Evolutionary conservation across 2,888 invertebrate genomes (phyloP).

Genomic region (Chloroclystis v-ata): DNA sequence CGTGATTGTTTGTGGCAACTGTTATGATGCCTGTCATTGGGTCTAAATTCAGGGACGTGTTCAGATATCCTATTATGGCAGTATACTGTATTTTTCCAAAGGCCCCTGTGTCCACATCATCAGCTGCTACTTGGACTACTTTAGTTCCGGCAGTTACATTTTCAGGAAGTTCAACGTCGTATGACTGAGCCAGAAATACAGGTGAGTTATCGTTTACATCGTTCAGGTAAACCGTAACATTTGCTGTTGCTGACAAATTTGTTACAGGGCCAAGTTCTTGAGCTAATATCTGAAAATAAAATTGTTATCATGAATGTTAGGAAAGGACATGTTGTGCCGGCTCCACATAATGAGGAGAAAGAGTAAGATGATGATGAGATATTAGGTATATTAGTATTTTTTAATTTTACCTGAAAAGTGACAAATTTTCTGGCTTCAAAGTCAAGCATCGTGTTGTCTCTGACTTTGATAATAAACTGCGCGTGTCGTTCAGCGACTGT

Average conservation of each 20-base stretch:
- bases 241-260: slow-evolving; percentile 84
- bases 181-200: slow-evolving; percentile 84
- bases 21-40: slow-evolving; percentile 87
- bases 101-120: slow-evolving; percentile 87
- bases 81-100: slow-evolving; percentile 89
- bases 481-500: slow-evolving; percentile 87
- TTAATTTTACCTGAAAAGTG: slow-evolving; percentile 81
- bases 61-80: slow-evolving; percentile 85
- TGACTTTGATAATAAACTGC: slow-evolving; percentile 89
- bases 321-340: too few species aligned
- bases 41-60: slow-evolving; percentile 88
- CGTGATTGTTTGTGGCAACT: slow-evolving; percentile 84
- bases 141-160: slow-evolving; percentile 86
- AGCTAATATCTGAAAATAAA: slow-evolving; percentile 81
- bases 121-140: slow-evolving; percentile 87
- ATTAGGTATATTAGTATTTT: not conserved
- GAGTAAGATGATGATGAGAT: too few species aligned
- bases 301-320: too few species aligned
- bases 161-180: slow-evolving; percentile 87
- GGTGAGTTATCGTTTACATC: slow-evolving; percentile 95
- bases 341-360: too few species aligned
- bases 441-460: slow-evolving; percentile 89
- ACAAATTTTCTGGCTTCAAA: slow-evolving; percentile 89
- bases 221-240: slow-evolving; percentile 87
- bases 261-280: slow-evolving; percentile 88